phyloP scores from a whole-genome alignment of 1,140 invertebrate species.

The Drosophila teissieri region DNA sequence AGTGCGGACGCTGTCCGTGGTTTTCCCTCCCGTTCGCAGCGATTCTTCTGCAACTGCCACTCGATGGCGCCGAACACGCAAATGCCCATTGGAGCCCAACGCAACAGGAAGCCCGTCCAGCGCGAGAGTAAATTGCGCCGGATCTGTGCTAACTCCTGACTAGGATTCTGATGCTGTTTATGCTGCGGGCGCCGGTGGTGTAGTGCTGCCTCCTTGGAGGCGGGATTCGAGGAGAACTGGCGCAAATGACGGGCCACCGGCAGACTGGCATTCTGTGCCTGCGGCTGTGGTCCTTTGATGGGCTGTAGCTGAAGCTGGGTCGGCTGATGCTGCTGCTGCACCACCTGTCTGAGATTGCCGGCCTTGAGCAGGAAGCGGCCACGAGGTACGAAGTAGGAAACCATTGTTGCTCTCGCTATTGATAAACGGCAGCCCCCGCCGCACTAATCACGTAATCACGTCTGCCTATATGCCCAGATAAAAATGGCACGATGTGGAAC shows the following conservation, averaged over 20 bases:
- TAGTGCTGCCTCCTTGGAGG: slow-evolving; percentile 29
- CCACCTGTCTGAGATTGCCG: slow-evolving; percentile 68
- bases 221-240: slow-evolving; percentile 53
- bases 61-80: slow-evolving; percentile 79
- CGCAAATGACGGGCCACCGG: slow-evolving; percentile 68
- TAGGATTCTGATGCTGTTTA: slow-evolving; percentile 10
- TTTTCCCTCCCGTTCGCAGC: slow-evolving; percentile 40
- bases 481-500: slow-evolving; percentile 44
- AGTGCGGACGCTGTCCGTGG: slow-evolving; percentile 74
- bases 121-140: slow-evolving; percentile 60
- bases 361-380: slow-evolving; percentile 74
- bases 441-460: slow-evolving; percentile 39
- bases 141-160: slow-evolving; percentile 40
- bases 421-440: slow-evolving; percentile 15
- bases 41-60: slow-evolving; percentile 80
- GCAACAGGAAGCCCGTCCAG: slow-evolving; percentile 79
- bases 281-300: slow-evolving; percentile 28
- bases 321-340: slow-evolving; percentile 67
- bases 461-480: slow-evolving; percentile 29
- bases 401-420: slow-evolving; percentile 57
- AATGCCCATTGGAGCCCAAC: slow-evolving; percentile 81
- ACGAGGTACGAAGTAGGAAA: slow-evolving; percentile 81
- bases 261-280: slow-evolving; percentile 54
- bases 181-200: slow-evolving; percentile 28
- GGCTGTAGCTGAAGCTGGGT: slow-evolving; percentile 31